Base-by-base conservation (phyloP, 2,888 invertebrate species). In the Drosophila pseudotakahashii region DNA sequence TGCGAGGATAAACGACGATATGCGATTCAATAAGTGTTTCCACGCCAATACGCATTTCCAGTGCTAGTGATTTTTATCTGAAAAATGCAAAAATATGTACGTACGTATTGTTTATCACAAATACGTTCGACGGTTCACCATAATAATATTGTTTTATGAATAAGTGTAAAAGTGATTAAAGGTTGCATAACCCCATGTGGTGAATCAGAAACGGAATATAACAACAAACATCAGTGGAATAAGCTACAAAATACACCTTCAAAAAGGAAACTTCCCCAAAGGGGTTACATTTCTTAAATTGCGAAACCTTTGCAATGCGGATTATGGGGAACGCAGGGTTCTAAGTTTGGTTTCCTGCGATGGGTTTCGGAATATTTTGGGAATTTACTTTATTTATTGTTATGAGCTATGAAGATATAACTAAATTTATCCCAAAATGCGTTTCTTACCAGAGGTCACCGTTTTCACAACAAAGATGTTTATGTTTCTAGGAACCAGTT, bases 181-280 rank as follows among this genome's bases (percentile, higher is more conserved):
- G 26, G 39, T 66, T 66, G 55, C 69, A 66, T 66, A 66, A 68
- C 34, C 36, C 50, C n/a, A 23, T 47, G 69, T 47, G 45, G 37
- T 13, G 7, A 26, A 26, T 11, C 39, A 7, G 23, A 50, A 30
- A 30, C 53, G 16, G 41, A 66, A 41, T 34, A 37, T 26, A 37
- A 13, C 13, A 26, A 39, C 30, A 23, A 58, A 37, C 36, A 30
- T 34, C 42, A 41, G 55, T 36, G 69, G 45, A 72, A 54, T 73
- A 34, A 53, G 32, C 47, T 37, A 41, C 9, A 47, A 37, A 23
- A 63, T 19, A 58, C 50, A 19, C 26, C 34, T 14, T 26, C 14
- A 7, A 42, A n/a, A 39, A 7, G 13, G 19, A 10, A 63, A 41
- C 23, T 16, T 14, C n/a, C 11, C n/a, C 32, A 16, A 16, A 19